Base-by-base conservation (phyloP, 2,797 vertebrate species). In the Paguma larvata region DNA sequence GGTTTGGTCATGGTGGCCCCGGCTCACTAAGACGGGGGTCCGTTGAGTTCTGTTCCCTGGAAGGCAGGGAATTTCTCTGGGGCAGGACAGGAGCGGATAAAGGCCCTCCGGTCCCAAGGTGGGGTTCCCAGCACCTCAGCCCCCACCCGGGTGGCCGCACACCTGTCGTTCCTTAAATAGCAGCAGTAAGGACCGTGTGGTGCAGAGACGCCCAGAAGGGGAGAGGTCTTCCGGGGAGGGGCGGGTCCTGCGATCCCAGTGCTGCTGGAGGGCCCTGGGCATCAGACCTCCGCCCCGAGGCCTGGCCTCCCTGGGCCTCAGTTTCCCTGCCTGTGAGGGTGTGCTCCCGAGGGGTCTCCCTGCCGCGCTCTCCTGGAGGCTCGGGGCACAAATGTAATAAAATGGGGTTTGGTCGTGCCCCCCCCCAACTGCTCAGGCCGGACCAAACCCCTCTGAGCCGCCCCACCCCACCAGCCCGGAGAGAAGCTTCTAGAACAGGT, bases 161-260 rank as follows among this genome's bases (percentile, higher is more conserved):
- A 46, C 19, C 62, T 32, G 21, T 21, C 11, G 4, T 19, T 8
- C 44, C 46, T 68, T 25, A 32, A n/a, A 8, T 15, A 34, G 12
- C 21, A 34, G 44, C 25, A 4, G 5, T 10, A 4, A 21, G 6
- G 18, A 21, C 34, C 34, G 8, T 51, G 3, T 1, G 0, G 38
- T 27, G 10, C 5, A 19, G 12, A 59, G 27, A 11, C 16, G 6
- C 6, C 25, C 15, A 12, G 85, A 19, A 18, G 13, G 12, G 1
- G 25, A 30, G 70, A 13, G 72, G 72, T 44, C 23, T 75, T 65
- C 56, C n/a, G 53, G 44, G 68, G 1, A 0, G 30, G 30, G 13
- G 5, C 2, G 30, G 30, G 75, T 77, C 56, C 14, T 19, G 0
- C 0, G 10, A 5, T 18, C 32, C 10, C 16, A 12, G 44, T 5